Evolutionary conservation across 1,140 invertebrate genomes (phyloP).

Genomic region (Aphelinus atriplicis): DNA sequence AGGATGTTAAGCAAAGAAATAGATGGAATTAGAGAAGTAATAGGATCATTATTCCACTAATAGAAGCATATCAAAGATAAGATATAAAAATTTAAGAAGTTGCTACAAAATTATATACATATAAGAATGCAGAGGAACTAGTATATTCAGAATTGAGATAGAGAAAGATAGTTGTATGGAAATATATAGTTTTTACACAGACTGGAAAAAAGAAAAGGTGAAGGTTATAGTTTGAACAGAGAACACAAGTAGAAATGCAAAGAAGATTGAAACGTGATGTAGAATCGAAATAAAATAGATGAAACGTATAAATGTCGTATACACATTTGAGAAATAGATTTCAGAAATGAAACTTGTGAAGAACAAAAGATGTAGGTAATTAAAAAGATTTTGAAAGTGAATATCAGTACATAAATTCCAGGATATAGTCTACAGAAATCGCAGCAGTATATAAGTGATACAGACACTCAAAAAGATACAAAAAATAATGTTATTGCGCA

Average conservation of each 20-base stretch:
- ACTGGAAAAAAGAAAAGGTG: conserved; percentile 7
- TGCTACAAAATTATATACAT: too few relatives aligned
- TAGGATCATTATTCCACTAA: neutral
- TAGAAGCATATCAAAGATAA: conserved; percentile 4
- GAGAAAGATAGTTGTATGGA: too few relatives aligned
- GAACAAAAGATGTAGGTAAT: conserved; percentile 6
- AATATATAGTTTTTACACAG: too few relatives aligned
- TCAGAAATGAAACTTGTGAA: neutral
- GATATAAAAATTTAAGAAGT: neutral
- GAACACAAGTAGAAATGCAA: too few relatives aligned
- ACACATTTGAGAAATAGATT: too few relatives aligned
- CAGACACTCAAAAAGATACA: neutral
- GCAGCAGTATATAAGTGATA: neutral
- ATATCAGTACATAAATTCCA: neutral
- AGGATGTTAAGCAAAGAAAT: too few relatives aligned
- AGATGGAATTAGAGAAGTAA: too few relatives aligned
- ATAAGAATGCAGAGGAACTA: too few relatives aligned
- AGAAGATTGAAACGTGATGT: neutral
- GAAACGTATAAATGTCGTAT: too few relatives aligned
- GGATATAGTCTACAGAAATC: neutral
- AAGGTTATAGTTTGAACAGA: neutral
- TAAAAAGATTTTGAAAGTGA: neutral
- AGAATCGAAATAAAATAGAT: too few relatives aligned
- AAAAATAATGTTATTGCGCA: too few relatives aligned
- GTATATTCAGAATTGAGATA: too few relatives aligned